These are phyloP conservation scores for Idaea dimidiata DNA, from an alignment of 2,888 invertebrate genomes.

Conservation along the genomic window DNA sequence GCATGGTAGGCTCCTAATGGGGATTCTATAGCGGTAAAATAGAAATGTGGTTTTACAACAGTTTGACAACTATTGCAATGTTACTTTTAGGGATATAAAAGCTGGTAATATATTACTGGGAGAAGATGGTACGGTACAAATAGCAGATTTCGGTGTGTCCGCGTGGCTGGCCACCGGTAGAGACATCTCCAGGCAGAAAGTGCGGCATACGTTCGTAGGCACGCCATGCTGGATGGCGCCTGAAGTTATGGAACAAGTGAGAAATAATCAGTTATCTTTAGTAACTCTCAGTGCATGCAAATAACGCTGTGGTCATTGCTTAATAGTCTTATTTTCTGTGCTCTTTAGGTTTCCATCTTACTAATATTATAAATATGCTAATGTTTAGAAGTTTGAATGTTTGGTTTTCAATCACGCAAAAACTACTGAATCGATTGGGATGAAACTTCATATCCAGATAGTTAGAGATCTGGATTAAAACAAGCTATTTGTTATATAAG, in stretches of 20 bases:
- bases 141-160: slow-evolving; percentile 99
- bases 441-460: too few species aligned
- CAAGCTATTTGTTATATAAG: too few species aligned
- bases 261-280: slow-evolving; percentile 17
- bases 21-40: background rate
- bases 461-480: too few species aligned
- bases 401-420: too few species aligned
- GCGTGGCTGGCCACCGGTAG: slow-evolving; percentile 98
- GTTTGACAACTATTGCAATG: background rate
- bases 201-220: slow-evolving; percentile 98
- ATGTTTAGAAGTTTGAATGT: too few species aligned
- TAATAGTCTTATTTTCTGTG: background rate
- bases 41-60: slow-evolving; percentile 5
- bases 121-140: slow-evolving; percentile 97
- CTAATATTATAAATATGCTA: too few species aligned
- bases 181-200: slow-evolving; percentile 95
- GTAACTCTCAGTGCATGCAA: background rate
- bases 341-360: background rate
- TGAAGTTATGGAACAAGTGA: slow-evolving; percentile 98
- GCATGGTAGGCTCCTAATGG: background rate
- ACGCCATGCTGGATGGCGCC: slow-evolving; percentile 99
- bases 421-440: too few species aligned
- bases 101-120: slow-evolving; percentile 98
- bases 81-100: slow-evolving; percentile 90
- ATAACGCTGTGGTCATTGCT: background rate